phyloP scores from a whole-genome alignment of 2,797 vertebrate genomes.

The Steatocranus sp. region DNA sequence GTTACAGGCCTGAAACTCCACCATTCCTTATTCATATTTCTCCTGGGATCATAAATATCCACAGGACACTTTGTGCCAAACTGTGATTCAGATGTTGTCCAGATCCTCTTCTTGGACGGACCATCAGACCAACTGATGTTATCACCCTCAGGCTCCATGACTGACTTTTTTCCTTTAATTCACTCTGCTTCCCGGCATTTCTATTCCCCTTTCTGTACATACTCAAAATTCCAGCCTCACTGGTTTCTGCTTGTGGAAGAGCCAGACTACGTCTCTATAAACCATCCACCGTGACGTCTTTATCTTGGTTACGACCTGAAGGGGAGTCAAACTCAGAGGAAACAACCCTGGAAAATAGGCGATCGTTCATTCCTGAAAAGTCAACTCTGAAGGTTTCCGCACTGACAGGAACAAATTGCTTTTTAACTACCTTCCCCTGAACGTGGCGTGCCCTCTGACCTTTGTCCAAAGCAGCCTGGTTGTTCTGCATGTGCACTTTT shows the following conservation, averaged over 20 bases:
- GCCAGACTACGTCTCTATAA: background rate
- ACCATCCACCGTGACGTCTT: background rate
- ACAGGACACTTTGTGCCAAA: background rate
- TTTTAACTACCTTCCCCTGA: conserved; percentile 13
- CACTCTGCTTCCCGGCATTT: background rate
- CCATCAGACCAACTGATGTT: background rate
- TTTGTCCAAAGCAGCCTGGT: background rate
- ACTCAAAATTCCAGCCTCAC: background rate
- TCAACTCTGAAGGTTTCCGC: background rate
- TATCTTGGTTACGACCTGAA: background rate
- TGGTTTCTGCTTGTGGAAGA: background rate
- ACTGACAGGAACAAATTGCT: background rate
- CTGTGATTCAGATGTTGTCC: background rate
- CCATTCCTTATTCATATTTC: background rate
- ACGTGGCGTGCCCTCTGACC: conserved; percentile 58
- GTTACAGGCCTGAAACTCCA: background rate
- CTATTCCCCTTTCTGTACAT: background rate
- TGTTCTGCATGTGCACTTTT: background rate
- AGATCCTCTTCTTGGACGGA: background rate
- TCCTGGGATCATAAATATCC: background rate
- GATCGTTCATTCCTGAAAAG: background rate
- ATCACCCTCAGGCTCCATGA: background rate
- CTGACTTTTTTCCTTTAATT: background rate
- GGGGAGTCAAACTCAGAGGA: background rate
- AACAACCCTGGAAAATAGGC: background rate